Conservation (phyloP, 2,113 vertebrate genomes). For the Geothlypis trichas region DNA sequence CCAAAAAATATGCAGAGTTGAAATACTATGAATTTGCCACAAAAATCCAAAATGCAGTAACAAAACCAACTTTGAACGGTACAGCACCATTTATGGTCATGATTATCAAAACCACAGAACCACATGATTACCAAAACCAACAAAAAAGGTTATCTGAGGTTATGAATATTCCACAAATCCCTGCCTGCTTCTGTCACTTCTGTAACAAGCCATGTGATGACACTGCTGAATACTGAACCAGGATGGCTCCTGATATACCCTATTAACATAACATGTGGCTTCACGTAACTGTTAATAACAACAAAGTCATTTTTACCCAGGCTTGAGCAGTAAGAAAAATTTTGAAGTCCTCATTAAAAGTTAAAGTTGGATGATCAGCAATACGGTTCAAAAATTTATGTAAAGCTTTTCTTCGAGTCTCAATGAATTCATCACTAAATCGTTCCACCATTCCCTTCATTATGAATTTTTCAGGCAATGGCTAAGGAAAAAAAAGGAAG, state of each 20-base stretch:
- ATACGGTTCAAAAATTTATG: constrained; percentile 91
- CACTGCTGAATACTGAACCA: neutral
- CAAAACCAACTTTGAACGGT: neutral
- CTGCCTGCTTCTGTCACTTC: neutral
- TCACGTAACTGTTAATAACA: neutral
- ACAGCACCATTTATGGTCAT: neutral
- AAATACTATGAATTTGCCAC: neutral
- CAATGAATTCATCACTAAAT: constrained; percentile 93
- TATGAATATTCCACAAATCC: neutral
- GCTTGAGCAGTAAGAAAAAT: constrained; percentile 91
- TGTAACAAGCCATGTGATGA: neutral
- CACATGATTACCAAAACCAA: neutral
- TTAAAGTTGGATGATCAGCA: constrained; percentile 91
- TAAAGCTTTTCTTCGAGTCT: constrained; percentile 89
- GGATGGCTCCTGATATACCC: neutral
- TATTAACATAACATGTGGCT: neutral
- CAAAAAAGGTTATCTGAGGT: neutral
- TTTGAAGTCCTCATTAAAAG: constrained; percentile 89
- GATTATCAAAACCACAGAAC: neutral
- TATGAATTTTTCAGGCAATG: constrained; percentile 96
- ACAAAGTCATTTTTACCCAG: constrained; percentile 72
- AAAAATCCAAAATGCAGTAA: neutral
- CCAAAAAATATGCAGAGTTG: neutral
- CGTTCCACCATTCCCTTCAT: constrained; percentile 96
- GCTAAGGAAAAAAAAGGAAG: constrained; percentile 73